Base-by-base conservation (phyloP, 2,888 invertebrate species). In the Thumatha senex region DNA sequence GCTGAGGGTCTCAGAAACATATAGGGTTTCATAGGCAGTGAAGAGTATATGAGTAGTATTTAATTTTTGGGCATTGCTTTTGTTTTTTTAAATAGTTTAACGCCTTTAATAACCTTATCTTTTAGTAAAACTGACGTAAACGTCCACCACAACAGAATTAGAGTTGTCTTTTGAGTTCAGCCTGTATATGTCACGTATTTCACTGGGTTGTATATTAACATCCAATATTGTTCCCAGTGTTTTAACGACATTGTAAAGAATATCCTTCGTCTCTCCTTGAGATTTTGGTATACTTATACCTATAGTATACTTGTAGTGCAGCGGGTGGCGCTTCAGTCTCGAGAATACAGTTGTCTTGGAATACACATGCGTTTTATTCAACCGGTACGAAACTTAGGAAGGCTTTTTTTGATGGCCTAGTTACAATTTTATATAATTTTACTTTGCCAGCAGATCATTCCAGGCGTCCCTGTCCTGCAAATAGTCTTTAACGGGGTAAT, bases 101-200 rank as follows among this genome's bases (percentile, higher is more conserved):
- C 35, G 7, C 10, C 11, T 10, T 43, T 43, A 0, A 43, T 11
- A 1, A 43, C n/a, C 12, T 52, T 54, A 7, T 63, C 57, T 39
- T 58, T 63, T 0, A 42, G 12, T 9, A 56, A 7, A 15, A 49
- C 48, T 9, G 57, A 46, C 3, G 56, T 59, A n/a, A 59, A 50
- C n/a, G 8, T 62, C 59, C 1, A 49, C 45, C 5, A 62, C 33
- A 5, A 62, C 44, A 0, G 59, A 57, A 9, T 52, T 51, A 1
- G 48, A 34, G 8, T 48, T 18, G 5, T 62, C 55, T 36, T 52
- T 51, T 0, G 53, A 14, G n/a, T 45, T 45, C 1, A 51, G 13
- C 13, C 58, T 39, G 11, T 52, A 59, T 13, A 62, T 33, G 33
- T 62, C 62, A 9, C 41, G 47, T 8, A 59, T 51, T 7, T 53